Evolutionary conservation across 2,113 vertebrate species (phyloP).

Genomic region (Sisor rabdophorus): DNA sequence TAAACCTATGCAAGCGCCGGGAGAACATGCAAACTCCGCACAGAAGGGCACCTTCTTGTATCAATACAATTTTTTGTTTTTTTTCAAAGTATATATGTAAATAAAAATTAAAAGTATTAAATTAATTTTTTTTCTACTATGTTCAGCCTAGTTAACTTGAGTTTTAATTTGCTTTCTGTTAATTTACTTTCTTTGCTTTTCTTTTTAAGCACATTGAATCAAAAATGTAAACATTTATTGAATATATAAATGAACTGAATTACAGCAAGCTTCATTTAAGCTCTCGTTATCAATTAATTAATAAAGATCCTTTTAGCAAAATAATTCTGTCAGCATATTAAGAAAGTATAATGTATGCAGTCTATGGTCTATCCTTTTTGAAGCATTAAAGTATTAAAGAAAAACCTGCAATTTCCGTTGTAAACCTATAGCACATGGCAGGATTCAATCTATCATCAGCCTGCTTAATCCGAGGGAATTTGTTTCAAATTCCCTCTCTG

Average conservation of each 20-base stretch:
- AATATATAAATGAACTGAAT: not conserved
- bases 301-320: not conserved
- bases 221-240: no score
- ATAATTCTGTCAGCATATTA: not conserved
- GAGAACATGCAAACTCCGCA: no score
- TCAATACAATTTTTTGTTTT: no score
- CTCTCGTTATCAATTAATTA: not conserved
- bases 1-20: no score
- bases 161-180: no score
- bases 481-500: not conserved
- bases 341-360: not conserved
- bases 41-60: no score
- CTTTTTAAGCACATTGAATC: not conserved
- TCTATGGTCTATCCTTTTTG: not conserved
- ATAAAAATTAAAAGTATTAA: no score
- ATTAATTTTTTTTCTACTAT: no score
- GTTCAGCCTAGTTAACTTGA: no score
- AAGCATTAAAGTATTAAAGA: not conserved
- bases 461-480: not conserved
- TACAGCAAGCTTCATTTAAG: not conserved
- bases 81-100: no score
- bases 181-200: no score
- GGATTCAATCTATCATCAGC: not conserved
- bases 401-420: not conserved
- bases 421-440: not conserved